A percentile compares a stretch with the other conserved stretches of the same genome.
These are phyloP conservation scores for Thysanoteuthis rhombus DNA, from an alignment of 2,888 invertebrate species.

Conservation along the genomic window DNA sequence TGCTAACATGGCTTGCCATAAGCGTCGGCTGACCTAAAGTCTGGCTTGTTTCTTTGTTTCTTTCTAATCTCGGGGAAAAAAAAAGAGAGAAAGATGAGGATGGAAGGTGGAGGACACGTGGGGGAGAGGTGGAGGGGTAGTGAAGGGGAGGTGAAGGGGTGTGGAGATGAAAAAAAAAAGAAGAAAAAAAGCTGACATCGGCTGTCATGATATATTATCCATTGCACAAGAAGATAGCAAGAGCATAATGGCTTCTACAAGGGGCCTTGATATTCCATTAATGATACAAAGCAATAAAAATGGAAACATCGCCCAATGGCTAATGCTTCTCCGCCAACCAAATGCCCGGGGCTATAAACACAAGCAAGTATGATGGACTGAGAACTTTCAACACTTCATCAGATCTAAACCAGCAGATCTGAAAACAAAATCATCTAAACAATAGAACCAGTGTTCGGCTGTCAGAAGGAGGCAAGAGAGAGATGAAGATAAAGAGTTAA, in stretches of 20 bases:
- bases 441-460: background rate
- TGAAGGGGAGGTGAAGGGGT: no score
- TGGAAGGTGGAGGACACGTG: background rate
- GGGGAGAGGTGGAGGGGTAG: no score
- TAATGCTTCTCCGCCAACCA: background rate
- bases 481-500: slow-evolving; percentile 20
- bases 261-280: slow-evolving; percentile 19
- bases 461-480: no score
- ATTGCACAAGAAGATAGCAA: background rate
- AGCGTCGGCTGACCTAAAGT: background rate
- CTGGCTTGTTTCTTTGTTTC: slow-evolving; percentile 19
- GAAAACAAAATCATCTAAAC: background rate
- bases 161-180: no score
- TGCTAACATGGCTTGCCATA: background rate
- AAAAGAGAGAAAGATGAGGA: background rate
- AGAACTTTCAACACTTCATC: background rate
- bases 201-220: slow-evolving; percentile 26
- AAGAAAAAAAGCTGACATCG: background rate
- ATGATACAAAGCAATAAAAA: slow-evolving; percentile 16
- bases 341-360: background rate
- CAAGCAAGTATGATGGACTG: background rate
- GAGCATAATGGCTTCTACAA: background rate
- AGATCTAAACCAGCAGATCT: background rate
- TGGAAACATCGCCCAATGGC: background rate
- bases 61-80: background rate